Percentiles rank a stretch among this genome's conserved stretches.
Evolutionary conservation across 2,797 vertebrate genomes (phyloP).

Genomic region (Sebastes steindachneri): DNA sequence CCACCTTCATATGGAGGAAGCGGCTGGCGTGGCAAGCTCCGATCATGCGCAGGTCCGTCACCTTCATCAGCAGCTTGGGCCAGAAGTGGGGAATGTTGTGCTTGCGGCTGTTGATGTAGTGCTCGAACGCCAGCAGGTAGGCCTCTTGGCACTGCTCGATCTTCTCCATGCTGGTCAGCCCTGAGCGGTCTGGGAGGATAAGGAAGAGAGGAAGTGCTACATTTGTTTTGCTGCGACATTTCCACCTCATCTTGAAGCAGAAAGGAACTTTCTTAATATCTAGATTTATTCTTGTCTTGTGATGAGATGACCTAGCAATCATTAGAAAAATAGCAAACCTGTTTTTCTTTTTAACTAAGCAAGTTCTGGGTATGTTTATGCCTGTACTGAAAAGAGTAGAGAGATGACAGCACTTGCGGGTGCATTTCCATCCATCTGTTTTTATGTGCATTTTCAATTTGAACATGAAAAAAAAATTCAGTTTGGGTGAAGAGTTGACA

Average conservation of each 20-base stretch:
- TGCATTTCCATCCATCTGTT: neutral
- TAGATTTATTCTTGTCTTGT: neutral
- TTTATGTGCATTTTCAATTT: neutral
- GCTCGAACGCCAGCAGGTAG: slow-evolving; percentile 94
- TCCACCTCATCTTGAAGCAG: neutral
- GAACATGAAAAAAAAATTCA: too few relatives aligned
- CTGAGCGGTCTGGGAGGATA: slow-evolving; percentile 86
- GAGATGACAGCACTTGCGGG: neutral
- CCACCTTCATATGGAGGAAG: slow-evolving; percentile 97
- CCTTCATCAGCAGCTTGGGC: slow-evolving; percentile 97
- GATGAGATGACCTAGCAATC: neutral
- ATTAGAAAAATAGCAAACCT: neutral
- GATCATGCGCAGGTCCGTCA: slow-evolving; percentile 96
- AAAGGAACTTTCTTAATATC: neutral
- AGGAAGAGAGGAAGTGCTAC: neutral
- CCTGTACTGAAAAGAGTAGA: neutral
- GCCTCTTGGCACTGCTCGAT: slow-evolving; percentile 94
- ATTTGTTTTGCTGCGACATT: neutral
- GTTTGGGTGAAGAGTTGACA: neutral
- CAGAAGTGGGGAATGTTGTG: slow-evolving; percentile 97
- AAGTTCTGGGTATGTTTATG: neutral
- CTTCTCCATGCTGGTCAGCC: slow-evolving; percentile 90
- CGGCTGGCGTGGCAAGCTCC: slow-evolving; percentile 95
- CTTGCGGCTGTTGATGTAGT: slow-evolving; percentile 96
- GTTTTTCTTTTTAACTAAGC: too few relatives aligned